Percentiles rank a stretch among this genome's conserved stretches.
Evolutionary conservation across 37 sponge, comb jelly and placozoan genomes (phyloP).

Genomic region (Crambe crambe): DNA sequence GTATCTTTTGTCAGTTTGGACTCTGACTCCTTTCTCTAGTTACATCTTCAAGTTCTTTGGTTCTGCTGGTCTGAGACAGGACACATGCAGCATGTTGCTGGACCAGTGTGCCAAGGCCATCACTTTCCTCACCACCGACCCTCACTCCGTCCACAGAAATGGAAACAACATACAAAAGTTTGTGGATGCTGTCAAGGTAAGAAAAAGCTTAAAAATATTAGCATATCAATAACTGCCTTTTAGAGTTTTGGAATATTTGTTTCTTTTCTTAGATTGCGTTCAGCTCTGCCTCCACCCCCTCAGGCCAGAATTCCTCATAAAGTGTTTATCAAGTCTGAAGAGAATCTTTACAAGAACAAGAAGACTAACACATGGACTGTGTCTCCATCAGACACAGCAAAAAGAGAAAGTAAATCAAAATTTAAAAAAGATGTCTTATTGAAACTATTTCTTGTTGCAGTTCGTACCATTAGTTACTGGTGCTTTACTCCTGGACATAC

Average conservation of each 20-base stretch:
- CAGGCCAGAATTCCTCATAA: conserved; percentile 18
- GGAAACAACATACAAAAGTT: conserved; percentile 73
- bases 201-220: too few species aligned
- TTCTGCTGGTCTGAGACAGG: conserved; percentile 36
- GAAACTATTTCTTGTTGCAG: background rate
- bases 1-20: too few species aligned
- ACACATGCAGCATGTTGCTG: conserved; percentile 27
- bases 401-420: conserved; percentile 46
- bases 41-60: conserved; percentile 67
- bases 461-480: conserved; percentile 85
- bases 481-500: conserved; percentile 95
- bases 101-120: conserved; percentile 72
- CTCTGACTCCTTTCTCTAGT: conserved; percentile 16
- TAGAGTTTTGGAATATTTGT: conserved; percentile 22
- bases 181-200: conserved; percentile 62
- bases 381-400: background rate
- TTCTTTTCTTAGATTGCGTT: background rate
- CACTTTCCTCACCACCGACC: conserved; percentile 44
- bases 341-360: conserved; percentile 20
- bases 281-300: background rate
- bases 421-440: background rate
- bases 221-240: too few species aligned
- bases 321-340: conserved; percentile 58
- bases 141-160: conserved; percentile 34
- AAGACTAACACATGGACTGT: conserved; percentile 45